Base-by-base conservation (phyloP, 2,888 invertebrate genomes). In the Meteorus colon region DNA sequence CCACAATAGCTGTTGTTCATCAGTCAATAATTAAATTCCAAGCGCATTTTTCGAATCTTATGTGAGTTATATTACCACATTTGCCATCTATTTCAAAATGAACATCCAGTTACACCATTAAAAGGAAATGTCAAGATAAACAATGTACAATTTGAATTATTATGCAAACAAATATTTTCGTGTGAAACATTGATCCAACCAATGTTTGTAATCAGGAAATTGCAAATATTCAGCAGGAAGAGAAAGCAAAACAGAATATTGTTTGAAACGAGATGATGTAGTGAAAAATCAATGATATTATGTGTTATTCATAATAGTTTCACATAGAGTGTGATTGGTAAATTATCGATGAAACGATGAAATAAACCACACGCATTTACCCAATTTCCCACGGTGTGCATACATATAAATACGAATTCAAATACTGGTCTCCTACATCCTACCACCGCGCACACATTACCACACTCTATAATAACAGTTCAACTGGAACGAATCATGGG, bases 21-120 rank as follows among this genome's bases (percentile, higher is more conserved):
- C 73, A 79, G 77, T 81, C 81, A 79, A 80, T 82, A 81, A 82
- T 82, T 80, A 82, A 82, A 82, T 82, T 82, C 82, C 82, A 75
- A 65, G 74, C 77, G 78, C 74, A 78, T 78, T 79, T 80, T 48
- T 48, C 48, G n/a, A 5, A 48, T 48, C 48, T 48, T 10, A 41
- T 41, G 41, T 41, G 34, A 34, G 8, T 10, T 41, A 34, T 41
- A 12, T 41, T 2, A 41, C 8, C 41, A 41, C 12, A 41, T 41
- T 8, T 10, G 8, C 12, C 41, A 41, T 0, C 12, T 41, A 12
- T 12, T 2, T 41, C 8, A 41, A 12, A 41, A 41, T 12, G 12
- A 8, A 8, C 8, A 41, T 41, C 0, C 41, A 41, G 41, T 0
- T 41, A 12, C 8, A 41, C 12, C 41, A 41, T 12, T 24, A 6